Evolutionary conservation across 2,888 invertebrate genomes (phyloP), one percentile per base, ranked within the genome.

Genomic region (Orthosia incerta): DNA sequence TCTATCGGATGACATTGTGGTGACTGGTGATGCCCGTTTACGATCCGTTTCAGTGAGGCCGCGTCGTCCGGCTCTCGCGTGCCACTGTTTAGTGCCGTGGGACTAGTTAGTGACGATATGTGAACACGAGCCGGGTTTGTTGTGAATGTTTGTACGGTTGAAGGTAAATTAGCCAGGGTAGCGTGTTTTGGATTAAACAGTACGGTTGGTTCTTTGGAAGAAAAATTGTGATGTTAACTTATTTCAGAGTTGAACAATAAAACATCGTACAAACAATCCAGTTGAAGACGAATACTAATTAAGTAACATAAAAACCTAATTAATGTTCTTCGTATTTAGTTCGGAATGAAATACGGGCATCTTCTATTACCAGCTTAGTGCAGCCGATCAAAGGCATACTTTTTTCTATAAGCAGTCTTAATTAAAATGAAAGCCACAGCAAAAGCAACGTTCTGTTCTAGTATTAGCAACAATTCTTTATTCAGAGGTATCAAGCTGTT

Each of bases 1-100:
- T 45, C 66, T 61, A 57, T 71, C 50, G 55, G 68, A 45, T 65
- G 67, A 53, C 70, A 74, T 46, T 64, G 76, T 51, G 82, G 76
- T 75, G 71, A 84, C 81, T 75, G 82, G 76, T 75, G 71, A 84
- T 84, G 75, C 65, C 82, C 67, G 65, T 80, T 81, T 81, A 84
- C 76, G 85, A 84, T 64, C 63, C 70, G 61, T 81, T 84, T 71
- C 51, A 71, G 48, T 45, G 82, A 63, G 69, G 84, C 66, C 64
- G 64, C 57, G 65, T 61, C 67, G 63, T 80, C 66, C 68, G 67
- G 66, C 53, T 63, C 70, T 64, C 63, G 75, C 75, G 80, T 79
- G 84, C 69, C 75, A 51, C 63, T 69, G 50, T 79, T 73, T 53
- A 71, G 67, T 75, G 51, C 81, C 71, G 59, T 31, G 76, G 76